Percentiles rank a stretch among this genome's conserved stretches.
phyloP scores from a whole-genome alignment of 2,113 vertebrate species.

The Zeus faber region DNA sequence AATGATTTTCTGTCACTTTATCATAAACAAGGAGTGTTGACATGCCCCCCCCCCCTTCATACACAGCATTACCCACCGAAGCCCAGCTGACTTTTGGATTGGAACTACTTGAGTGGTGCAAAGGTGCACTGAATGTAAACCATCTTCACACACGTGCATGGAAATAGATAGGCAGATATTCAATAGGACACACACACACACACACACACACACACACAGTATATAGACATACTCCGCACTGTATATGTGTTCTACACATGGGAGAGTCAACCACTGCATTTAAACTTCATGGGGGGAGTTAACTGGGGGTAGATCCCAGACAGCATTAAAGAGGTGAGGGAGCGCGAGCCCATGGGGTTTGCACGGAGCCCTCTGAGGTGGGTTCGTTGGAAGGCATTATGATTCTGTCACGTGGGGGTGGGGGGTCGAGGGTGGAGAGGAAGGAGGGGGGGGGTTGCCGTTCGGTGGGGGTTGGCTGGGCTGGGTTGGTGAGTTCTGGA shows the following conservation, averaged over 20 bases:
- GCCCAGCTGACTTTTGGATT: not conserved
- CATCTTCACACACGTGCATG: slow-evolving; percentile 46
- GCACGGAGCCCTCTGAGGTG: slow-evolving; percentile 15
- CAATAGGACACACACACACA: slow-evolving; percentile 13
- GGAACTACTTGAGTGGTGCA: slow-evolving; percentile 51
- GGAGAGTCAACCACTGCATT: too few relatives aligned
- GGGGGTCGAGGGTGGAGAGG: slow-evolving; percentile 13
- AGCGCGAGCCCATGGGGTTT: slow-evolving; percentile 35
- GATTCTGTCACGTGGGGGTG: not conserved
- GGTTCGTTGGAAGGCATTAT: slow-evolving; percentile 56
- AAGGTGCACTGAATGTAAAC: slow-evolving; percentile 71
- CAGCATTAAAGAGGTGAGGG: slow-evolving; percentile 40
- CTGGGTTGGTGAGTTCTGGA: too few relatives aligned
- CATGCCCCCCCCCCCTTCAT: slow-evolving; percentile 40
- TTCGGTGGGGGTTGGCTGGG: not conserved
- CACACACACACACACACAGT: not conserved
- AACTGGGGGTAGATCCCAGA: slow-evolving; percentile 27
- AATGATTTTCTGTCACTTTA: slow-evolving; percentile 80
- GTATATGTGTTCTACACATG: too few relatives aligned
- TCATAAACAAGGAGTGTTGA: slow-evolving; percentile 75
- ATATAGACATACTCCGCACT: not conserved
- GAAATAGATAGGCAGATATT: slow-evolving; percentile 28
- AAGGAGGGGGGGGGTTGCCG: not conserved
- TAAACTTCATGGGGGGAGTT: too few relatives aligned
- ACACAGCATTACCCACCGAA: slow-evolving; percentile 48